Base-by-base conservation (phyloP, 2,113 vertebrate species). In the Vireo altiloquus region DNA sequence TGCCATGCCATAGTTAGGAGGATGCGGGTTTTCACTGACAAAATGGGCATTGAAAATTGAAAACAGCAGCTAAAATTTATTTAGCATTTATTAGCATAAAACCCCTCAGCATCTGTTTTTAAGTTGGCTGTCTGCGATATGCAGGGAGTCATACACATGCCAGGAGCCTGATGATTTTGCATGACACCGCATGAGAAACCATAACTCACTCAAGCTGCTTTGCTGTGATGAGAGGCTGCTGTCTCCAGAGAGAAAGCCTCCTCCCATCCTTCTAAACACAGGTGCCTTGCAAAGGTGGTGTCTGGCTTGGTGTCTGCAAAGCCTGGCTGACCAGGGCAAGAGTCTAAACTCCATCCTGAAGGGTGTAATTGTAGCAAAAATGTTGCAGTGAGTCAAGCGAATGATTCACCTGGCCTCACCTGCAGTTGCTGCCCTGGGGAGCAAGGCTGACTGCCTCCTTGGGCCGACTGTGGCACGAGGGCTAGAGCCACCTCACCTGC, bases 371-470 rank as follows among this genome's bases (percentile, higher is more conserved):
- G 0, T 15, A 37, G 22, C 23, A 40, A 80, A 61, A 33, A 69
- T 10, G 16, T 40, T 0, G 0, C 30, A 3, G 1, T 54, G 78
- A 52, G 49, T 39, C 1, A 1, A 44, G 31, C 0, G 3, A 27
- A 14, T 60, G 60, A 85, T 56, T 89, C 49, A 75, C 33, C 59
- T 35, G 42, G 35, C 47, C 83, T 81, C 60, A 39, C 47, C 42
- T 31, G 30, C 2, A 1, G n/a, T 1, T 1, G 2, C 59, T 3
- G 37, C 50, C 63, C 35, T 21, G 28, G 24, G 59, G 16, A 77
- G 11, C 1, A 5, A 69, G 54, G 59, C 68, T 3, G 2, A 5
- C 42, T 7, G 46, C 50, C 39, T 65, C 33, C 69, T 31, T 0
- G 7, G 81, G 78, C 53, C 85, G 56, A 82, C 30, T 20, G 2